phyloP scores from a whole-genome alignment of 2,797 vertebrate genomes.

The Pagetopsis macropterus region DNA sequence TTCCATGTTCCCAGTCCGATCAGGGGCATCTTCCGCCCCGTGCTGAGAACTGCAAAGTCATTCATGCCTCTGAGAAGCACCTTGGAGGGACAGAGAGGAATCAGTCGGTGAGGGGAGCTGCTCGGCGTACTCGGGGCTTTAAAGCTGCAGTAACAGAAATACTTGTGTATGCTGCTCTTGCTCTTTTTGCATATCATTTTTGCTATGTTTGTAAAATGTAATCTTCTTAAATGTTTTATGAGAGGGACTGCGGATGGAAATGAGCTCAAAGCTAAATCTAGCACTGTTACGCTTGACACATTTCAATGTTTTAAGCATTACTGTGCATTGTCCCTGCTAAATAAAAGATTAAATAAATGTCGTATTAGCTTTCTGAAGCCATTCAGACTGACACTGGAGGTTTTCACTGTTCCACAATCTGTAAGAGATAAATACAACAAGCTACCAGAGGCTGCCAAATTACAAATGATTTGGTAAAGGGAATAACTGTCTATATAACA shows the following conservation, averaged over 20 bases:
- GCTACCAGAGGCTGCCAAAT: background rate
- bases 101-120: conserved; percentile 23
- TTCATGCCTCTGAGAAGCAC: conserved; percentile 86
- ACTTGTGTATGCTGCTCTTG: no score
- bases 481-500: background rate
- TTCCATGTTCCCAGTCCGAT: conserved; percentile 97
- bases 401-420: background rate
- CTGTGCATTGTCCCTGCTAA: no score
- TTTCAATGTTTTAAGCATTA: no score
- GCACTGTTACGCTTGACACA: no score
- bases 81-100: conserved; percentile 55
- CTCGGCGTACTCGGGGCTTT: background rate
- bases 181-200: no score
- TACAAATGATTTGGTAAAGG: background rate
- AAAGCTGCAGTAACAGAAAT: conserved; percentile 29
- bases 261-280: no score
- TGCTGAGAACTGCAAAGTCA: conserved; percentile 85
- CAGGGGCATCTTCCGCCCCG: conserved; percentile 94
- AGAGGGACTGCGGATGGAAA: no score
- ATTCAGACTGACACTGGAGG: background rate
- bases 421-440: background rate
- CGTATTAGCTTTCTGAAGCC: background rate
- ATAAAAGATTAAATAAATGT: no score
- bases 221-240: no score
- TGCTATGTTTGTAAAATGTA: no score